Base-by-base conservation (phyloP, 2,797 vertebrate genomes). In the Xerus rutilus region DNA sequence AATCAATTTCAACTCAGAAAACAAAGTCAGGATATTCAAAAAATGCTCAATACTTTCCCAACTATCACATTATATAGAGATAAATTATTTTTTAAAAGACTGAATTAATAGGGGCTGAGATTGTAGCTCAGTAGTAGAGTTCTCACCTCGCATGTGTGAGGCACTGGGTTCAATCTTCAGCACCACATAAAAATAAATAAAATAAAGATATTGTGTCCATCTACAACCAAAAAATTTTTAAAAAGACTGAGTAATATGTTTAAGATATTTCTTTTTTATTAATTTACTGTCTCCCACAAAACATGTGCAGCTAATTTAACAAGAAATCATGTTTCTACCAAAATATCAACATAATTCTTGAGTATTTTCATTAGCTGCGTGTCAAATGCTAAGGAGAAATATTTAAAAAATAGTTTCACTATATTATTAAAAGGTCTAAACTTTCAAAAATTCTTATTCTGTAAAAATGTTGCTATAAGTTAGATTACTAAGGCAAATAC, bases 401-500 rank as follows among this genome's bases (percentile, higher is more conserved):
- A 89, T 85, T 69, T 62, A 21, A 79, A 92, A 89, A 94, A 43
- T 25, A 73, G 81, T 86, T 94, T 86, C 69, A 90, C 20, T 7
- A 39, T 72, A 54, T 45, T 79, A 89, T 84, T 77, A 43, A 96
- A 97, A 96, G 57, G 35, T 93, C 57, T 45, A 90, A 76, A 89
- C 39, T 30, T 93, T 97, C 62, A 43, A 92, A 89, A 88, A 94
- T 62, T 86, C 28, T 76, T 94, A 90, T 78, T 81, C 35, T 91
- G 32, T 86, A 91, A 93, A 94, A 92, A 54, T 49, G 76, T 94
- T 74, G 35, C 39, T 78, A 0, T 83, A 94, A 82, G 39, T 88
- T 96, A 83, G n/a, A 97, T 94, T 90, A 77, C 83, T 89, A 96
- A 92, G 28, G 82, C 81, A 93, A 95, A 91, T 73, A 95, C 87